phyloP scores from a whole-genome alignment of 2,113 vertebrate genomes.

The Leuciscus idus region DNA sequence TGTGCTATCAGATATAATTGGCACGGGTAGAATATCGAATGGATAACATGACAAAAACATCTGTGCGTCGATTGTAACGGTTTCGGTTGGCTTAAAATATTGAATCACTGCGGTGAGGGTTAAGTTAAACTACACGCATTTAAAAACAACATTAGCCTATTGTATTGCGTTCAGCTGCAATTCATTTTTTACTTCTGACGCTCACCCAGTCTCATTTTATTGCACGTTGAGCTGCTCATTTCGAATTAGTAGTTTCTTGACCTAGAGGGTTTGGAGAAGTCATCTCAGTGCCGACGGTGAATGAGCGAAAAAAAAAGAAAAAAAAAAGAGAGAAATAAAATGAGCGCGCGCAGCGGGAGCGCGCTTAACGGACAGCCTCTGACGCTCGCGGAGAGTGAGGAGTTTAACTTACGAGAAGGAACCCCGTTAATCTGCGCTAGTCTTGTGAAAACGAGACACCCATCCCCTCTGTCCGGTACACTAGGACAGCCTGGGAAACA shows the following conservation, averaged over 20 bases:
- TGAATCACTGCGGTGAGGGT: background rate
- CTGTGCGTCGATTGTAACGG: background rate
- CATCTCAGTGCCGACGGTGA: constrained; percentile 27
- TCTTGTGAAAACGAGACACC: constrained; percentile 53
- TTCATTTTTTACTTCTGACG: background rate
- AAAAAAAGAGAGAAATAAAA: background rate
- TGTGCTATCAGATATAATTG: constrained; percentile 1
- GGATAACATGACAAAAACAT: constrained; percentile 10
- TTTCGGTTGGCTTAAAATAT: background rate
- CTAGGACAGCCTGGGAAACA: constrained; percentile 46
- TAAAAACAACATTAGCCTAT: background rate
- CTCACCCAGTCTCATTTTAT: background rate
- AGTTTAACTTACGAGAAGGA: constrained; percentile 60
- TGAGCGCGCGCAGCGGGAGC: constrained; percentile 34
- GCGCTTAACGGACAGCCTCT: constrained; percentile 35
- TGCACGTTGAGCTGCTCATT: background rate
- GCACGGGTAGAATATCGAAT: background rate
- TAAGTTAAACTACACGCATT: background rate
- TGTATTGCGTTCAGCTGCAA: background rate
- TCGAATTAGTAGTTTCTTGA: background rate
- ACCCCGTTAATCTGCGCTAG: constrained; percentile 59
- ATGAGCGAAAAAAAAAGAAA: background rate
- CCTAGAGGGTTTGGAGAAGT: constrained; percentile 48
- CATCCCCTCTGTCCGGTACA: constrained; percentile 37
- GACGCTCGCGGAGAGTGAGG: constrained; percentile 51